Base-by-base conservation (phyloP, 2,113 vertebrate species). In the Nesogale talazaci region DNA sequence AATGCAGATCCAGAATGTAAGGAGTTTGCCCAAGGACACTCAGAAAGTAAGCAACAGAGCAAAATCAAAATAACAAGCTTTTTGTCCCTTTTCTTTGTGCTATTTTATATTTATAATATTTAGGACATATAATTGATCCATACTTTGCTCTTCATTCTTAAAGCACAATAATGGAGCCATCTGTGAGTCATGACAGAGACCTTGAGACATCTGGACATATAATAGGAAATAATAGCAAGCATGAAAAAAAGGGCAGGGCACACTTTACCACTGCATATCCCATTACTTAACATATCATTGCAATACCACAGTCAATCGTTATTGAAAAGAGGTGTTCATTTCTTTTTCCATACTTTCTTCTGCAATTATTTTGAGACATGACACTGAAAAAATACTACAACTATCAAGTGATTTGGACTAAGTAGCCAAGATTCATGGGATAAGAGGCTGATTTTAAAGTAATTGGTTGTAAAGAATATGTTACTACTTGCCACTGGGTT, bases 311-410 rank as follows among this genome's bases (percentile, higher is more conserved):
- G 42, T 61, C 72, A 88, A 82, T 79, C 12, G 78, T 20, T 57
- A 0, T 8, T 61, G 38, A 81, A 57, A 63, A 27, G 79, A 69
- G 40, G 9, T 67, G 83, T 42, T 57, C 1, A 72, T 74, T 87
- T 85, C 67, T 6, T 82, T 63, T 83, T 69, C 36, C 61, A 29
- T 42, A 77, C 9, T 77, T 87, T 57, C 42, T 72, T 93, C 89
- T 84, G 22, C 29, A 92, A 82, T 84, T 82, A 65, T 7, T 59
- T 56, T 80, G 38, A 57, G 76, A 88, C 89, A 82, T 34, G n/a
- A 27, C n/a, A 82, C 84, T 0, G 23, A 40, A 91, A 94, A 91
- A 78, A 63, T 10, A 93, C 74, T 25, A 63, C 12, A 89, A 93
- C 63, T 65, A 22, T 77, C 75, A 90, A 84, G 14, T 76, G 40